Evolutionary conservation across 2,113 vertebrate genomes (phyloP), one percentile per base, ranked within the genome.

Genomic region (Rhinolophus ferrumequinum): DNA sequence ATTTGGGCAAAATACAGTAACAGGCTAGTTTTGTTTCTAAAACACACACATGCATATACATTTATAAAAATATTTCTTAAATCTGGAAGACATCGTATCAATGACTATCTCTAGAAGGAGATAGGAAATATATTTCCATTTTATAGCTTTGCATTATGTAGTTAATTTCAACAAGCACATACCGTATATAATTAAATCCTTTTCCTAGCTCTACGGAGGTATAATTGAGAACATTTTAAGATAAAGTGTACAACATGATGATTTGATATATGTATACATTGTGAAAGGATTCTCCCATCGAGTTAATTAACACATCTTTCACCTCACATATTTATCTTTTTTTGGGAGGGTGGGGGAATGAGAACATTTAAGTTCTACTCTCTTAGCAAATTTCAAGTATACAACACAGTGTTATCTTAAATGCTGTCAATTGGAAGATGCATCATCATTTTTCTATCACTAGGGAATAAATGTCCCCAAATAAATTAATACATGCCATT

Each of bases 151-250:
- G 54, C 30, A 80, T n/a, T 44, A 72, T 41, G 84, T 66, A 58
- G 33, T 83, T 95, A 60, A 88, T 92, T 82, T 96, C 62, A 94
- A 79, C 10, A 92, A 72, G 47, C 11, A 94, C 16, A 92, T n/a
- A 77, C 24, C 12, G 11, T 24, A 58, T 24, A 93, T 84, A 56
- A 95, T 77, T 50, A 95, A 82, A 83, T 70, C 38, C 21, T 77
- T 93, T 50, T 8, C 76, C 92, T 64, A 88, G 52, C 14, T 62
- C 66, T 87, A 87, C 0, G 72, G 41, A 87, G 50, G 33, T 88
- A 73, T 64, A 92, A 81, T 3, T 41, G 56, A 62, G 21, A 82
- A 88, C 41, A 88, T 52, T 70, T 87, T 82, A 72, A 81, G 35
- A 72, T 88, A 72, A 81, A 82, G 66, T 52, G 3, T 41, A 93